Evolutionary conservation across 2,888 invertebrate genomes (phyloP).

Genomic region (Chloroclystis v-ata): DNA sequence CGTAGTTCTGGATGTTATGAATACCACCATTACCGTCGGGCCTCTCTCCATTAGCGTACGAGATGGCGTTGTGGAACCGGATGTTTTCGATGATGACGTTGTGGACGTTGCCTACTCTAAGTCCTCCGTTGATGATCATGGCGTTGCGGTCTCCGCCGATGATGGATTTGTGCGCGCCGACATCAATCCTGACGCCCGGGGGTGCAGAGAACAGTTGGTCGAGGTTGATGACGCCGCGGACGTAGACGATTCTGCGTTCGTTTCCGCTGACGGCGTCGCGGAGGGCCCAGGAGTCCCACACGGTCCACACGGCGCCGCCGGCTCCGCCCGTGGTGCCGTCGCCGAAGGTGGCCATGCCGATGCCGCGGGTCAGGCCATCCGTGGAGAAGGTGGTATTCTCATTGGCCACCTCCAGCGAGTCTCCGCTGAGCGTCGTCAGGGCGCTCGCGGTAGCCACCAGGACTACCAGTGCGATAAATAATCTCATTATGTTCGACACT

Average conservation of each 20-base stretch:
- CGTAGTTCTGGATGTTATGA: neutral
- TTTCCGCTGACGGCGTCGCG: constrained; percentile 7
- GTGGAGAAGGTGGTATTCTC: neutral
- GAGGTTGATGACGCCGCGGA: constrained; percentile 14
- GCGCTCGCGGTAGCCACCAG: neutral
- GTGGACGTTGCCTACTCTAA: neutral
- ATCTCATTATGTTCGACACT: neutral
- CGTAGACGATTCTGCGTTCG: constrained; percentile 7
- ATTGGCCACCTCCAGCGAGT: neutral
- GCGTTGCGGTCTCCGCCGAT: constrained; percentile 11
- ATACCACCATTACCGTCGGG: constrained; percentile 16
- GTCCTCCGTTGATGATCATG: constrained; percentile 14
- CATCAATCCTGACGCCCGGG: constrained; percentile 15
- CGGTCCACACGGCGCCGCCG: constrained; percentile 15
- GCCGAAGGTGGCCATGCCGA: constrained; percentile 4
- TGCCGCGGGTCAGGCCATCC: neutral
- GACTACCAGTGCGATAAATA: neutral
- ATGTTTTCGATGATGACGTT: constrained; percentile 15
- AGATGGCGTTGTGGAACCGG: constrained; percentile 11
- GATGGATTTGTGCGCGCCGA: constrained; percentile 12
- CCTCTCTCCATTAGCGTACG: constrained; percentile 11
- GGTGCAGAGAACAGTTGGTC: constrained; percentile 8
- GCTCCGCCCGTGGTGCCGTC: constrained; percentile 13
- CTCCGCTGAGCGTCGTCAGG: neutral
- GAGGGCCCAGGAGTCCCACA: constrained; percentile 19